phyloP scores from a whole-genome alignment of 2,888 invertebrate genomes.

The Noctua janthe region DNA sequence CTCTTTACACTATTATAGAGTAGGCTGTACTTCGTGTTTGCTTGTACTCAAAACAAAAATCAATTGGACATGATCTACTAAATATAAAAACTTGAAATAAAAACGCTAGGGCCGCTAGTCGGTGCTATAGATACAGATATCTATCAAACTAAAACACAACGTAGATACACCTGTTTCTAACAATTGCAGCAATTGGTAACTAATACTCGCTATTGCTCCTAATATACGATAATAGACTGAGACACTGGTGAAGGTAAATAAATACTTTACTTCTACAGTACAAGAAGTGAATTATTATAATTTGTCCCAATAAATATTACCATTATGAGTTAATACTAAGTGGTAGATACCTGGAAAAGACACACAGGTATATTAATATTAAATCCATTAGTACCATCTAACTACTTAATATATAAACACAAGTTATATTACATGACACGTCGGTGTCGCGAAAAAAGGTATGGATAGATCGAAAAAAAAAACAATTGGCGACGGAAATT shows the following conservation, averaged over 20 bases:
- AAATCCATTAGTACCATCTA: slow-evolving; percentile 43
- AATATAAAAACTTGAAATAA: slow-evolving; percentile 78
- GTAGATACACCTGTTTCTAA: slow-evolving; percentile 81
- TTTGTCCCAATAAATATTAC: slow-evolving; percentile 76
- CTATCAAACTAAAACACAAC: slow-evolving; percentile 84
- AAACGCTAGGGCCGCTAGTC: slow-evolving; percentile 86
- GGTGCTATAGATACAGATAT: slow-evolving; percentile 80
- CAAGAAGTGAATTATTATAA: slow-evolving; percentile 76
- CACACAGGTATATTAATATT: slow-evolving; percentile 69
- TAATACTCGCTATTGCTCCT: slow-evolving; percentile 77
- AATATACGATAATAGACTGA: slow-evolving; percentile 76
- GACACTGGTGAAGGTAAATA: slow-evolving; percentile 81
- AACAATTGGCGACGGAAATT: slow-evolving; percentile 5
- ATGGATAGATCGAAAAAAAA: not conserved
- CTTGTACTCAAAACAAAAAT: slow-evolving; percentile 75
- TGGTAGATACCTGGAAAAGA: slow-evolving; percentile 84
- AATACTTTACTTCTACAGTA: slow-evolving; percentile 75
- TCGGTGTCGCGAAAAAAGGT: slow-evolving; percentile 6
- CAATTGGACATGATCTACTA: slow-evolving; percentile 79
- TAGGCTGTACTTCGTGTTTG: slow-evolving; percentile 76
- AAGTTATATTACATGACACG: slow-evolving; percentile 28
- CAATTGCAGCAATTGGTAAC: slow-evolving; percentile 81
- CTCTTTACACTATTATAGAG: slow-evolving; percentile 77
- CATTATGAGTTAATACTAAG: slow-evolving; percentile 75
- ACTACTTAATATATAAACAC: slow-evolving; percentile 50